phyloP scores from a whole-genome alignment of 64 coral and sea anemone species.

The Anthopleura sola region DNA sequence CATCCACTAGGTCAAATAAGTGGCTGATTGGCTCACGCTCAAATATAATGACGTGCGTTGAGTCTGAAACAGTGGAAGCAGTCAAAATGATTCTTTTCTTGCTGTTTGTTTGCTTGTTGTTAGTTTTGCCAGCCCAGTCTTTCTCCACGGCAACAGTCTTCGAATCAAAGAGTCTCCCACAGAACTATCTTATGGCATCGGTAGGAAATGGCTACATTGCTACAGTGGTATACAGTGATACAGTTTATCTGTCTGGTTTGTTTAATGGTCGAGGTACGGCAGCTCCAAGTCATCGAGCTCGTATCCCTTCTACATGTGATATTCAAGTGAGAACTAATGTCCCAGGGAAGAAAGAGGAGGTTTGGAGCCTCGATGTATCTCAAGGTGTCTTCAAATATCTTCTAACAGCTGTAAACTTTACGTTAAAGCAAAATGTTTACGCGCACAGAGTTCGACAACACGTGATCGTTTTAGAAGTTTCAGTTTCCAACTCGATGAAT shows the following conservation, averaged over 20 bases:
- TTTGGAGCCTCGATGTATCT: constrained; percentile 68
- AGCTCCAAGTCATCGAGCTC: constrained; percentile 83
- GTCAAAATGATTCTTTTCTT: neutral
- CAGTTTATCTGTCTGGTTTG: constrained; percentile 78
- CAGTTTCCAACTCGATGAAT: constrained; percentile 46
- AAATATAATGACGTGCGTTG: no score
- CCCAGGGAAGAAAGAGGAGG: constrained; percentile 9
- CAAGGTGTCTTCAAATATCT: constrained; percentile 73
- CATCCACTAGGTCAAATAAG: no score
- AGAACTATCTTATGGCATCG: constrained; percentile 64
- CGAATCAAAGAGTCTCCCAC: constrained; percentile 47
- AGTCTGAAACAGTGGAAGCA: no score
- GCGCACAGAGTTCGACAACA: constrained; percentile 73
- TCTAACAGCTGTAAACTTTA: constrained; percentile 40
- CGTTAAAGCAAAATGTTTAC: constrained; percentile 72
- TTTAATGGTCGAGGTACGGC: constrained; percentile 74
- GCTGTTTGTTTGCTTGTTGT: constrained; percentile 3
- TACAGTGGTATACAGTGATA: constrained; percentile 76
- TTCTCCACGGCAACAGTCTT: constrained; percentile 61
- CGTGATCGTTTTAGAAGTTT: constrained; percentile 69
- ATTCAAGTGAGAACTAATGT: constrained; percentile 44
- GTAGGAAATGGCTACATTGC: constrained; percentile 93
- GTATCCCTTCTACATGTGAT: constrained; percentile 81
- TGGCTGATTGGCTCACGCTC: no score
- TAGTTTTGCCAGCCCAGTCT: neutral